These are phyloP conservation scores for Galemys pyrenaicus DNA, from an alignment of 2,113 vertebrate genomes.

Conservation along the genomic window DNA sequence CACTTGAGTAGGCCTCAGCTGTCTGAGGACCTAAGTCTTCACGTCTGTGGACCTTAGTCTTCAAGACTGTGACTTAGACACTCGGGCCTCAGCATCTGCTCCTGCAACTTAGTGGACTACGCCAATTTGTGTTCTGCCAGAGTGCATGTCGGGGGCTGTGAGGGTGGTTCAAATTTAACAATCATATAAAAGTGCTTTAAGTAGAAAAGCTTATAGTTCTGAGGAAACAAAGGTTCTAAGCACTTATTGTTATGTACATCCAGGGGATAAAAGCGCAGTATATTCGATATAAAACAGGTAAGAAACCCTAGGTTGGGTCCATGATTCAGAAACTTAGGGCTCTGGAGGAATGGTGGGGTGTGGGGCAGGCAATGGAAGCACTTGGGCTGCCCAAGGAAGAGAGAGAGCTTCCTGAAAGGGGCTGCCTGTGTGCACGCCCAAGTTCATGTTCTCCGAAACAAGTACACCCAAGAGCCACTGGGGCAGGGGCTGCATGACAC, in stretches of 20 bases:
- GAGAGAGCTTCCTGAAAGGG: not conserved
- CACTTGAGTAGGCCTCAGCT: not conserved
- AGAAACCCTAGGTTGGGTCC: not conserved
- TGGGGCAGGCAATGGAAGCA: not conserved
- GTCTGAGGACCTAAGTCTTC: not conserved
- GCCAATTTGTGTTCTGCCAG: not conserved
- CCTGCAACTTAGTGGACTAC: not conserved
- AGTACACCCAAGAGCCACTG: not conserved
- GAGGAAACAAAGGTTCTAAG: not conserved
- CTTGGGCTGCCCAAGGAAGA: not conserved
- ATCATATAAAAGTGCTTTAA: slow-evolving; percentile 3
- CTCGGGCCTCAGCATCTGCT: not conserved
- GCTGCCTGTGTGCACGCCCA: not conserved
- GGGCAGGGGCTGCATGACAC: not conserved
- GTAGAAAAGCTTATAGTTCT: not conserved
- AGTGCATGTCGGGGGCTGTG: not conserved
- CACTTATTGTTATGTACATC: not conserved
- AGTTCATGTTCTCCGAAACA: not conserved
- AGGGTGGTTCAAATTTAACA: not conserved
- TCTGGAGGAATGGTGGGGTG: not conserved
- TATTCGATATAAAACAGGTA: not conserved
- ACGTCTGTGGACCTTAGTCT: not conserved
- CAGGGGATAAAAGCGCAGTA: not conserved
- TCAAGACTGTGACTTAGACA: too few species aligned
- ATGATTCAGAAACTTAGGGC: not conserved